These are phyloP conservation scores for Mobula birostris DNA, from an alignment of 2,113 vertebrate genomes.

Conservation along the genomic window DNA sequence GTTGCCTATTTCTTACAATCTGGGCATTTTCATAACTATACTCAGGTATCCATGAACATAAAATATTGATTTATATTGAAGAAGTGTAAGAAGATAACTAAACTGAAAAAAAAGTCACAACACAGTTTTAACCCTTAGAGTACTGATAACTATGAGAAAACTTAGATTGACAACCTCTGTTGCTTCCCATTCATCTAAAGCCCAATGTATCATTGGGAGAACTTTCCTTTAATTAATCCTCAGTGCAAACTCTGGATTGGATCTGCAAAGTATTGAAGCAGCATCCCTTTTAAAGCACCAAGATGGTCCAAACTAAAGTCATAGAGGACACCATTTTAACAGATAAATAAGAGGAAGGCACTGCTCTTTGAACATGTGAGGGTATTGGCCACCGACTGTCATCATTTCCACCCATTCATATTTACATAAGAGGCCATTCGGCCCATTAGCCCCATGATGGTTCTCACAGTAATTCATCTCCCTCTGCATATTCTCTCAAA, in stretches of 20 bases:
- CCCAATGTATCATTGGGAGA: too few relatives aligned
- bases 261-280: neutral
- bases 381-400: too few relatives aligned
- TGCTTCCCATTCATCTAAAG: neutral
- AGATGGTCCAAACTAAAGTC: neutral
- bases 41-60: neutral
- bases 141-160: neutral
- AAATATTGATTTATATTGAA: constrained; percentile 18
- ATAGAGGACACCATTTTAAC: neutral
- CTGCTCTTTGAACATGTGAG: too few relatives aligned
- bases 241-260: neutral
- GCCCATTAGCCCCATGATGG: too few relatives aligned
- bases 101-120: neutral
- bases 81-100: neutral
- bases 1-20: neutral
- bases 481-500: too few relatives aligned
- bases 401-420: too few relatives aligned
- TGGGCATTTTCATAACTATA: neutral
- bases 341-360: neutral
- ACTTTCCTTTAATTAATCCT: neutral
- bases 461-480: too few relatives aligned
- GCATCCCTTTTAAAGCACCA: neutral
- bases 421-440: too few relatives aligned
- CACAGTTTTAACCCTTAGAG: neutral
- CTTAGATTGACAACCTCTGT: neutral